These are phyloP conservation scores for Talpa occidentalis DNA, from an alignment of 2,113 vertebrate species.

Conservation along the genomic window DNA sequence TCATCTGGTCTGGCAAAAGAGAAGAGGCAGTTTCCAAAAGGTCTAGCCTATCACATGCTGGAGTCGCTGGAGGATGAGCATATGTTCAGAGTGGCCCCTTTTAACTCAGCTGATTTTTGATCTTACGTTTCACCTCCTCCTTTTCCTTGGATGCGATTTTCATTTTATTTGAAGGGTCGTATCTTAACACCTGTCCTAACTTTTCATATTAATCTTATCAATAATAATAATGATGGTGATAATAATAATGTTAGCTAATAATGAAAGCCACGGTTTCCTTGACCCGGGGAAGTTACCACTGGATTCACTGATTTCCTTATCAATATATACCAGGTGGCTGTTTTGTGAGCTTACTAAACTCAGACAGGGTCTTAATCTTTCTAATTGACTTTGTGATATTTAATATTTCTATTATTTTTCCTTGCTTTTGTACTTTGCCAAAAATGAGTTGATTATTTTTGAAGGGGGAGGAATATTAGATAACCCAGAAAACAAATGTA, in stretches of 20 bases:
- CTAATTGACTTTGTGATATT: background rate
- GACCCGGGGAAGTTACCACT: background rate
- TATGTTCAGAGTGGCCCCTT: background rate
- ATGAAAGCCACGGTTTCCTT: background rate
- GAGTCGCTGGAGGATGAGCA: background rate
- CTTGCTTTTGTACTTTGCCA: constrained; percentile 5
- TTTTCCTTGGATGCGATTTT: constrained; percentile 1
- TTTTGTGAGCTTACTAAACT: background rate
- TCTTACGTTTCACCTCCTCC: background rate
- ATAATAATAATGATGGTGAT: too few species aligned
- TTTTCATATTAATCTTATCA: background rate
- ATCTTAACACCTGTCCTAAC: background rate
- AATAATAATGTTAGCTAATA: background rate
- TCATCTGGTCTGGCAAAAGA: background rate
- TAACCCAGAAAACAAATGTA: background rate
- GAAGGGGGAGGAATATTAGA: background rate
- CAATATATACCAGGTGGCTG: background rate
- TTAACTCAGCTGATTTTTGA: background rate
- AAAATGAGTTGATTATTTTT: constrained; percentile 9
- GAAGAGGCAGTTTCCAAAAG: background rate
- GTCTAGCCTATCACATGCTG: background rate
- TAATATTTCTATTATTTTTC: constrained; percentile 46
- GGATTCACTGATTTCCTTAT: background rate
- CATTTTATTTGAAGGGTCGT: constrained; percentile 10
- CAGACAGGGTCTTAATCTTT: background rate